These are phyloP conservation scores for Anorthoa munda DNA, from an alignment of 2,888 invertebrate species.

Conservation along the genomic window DNA sequence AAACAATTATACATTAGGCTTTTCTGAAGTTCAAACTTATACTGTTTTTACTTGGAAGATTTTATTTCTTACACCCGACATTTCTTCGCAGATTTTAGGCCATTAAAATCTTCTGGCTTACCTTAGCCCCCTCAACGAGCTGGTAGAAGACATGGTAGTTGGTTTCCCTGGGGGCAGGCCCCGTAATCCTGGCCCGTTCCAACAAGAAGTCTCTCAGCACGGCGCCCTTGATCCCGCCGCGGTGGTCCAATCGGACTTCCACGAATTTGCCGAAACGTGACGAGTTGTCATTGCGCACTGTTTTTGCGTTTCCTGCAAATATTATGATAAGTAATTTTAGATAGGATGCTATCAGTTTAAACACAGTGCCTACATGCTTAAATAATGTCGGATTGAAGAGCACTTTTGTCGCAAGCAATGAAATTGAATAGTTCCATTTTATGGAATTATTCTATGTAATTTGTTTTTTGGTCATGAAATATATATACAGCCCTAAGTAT, in stretches of 20 bases:
- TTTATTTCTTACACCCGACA: neutral
- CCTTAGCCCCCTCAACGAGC: slow-evolving; percentile 96
- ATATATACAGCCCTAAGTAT: neutral
- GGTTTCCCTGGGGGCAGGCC: slow-evolving; percentile 96
- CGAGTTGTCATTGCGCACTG: slow-evolving; percentile 97
- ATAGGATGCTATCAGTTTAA: neutral
- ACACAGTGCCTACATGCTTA: neutral
- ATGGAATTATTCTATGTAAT: too few species aligned
- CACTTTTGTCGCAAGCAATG: neutral
- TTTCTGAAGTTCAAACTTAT: neutral
- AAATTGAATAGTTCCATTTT: too few species aligned
- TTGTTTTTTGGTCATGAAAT: too few species aligned
- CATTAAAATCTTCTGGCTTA: slow-evolving; percentile 66
- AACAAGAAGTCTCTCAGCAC: slow-evolving; percentile 97
- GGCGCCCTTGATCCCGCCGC: slow-evolving; percentile 97
- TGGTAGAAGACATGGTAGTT: slow-evolving; percentile 98
- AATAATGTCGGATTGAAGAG: neutral
- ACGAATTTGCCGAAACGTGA: slow-evolving; percentile 99
- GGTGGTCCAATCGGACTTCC: slow-evolving; percentile 97
- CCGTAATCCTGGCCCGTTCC: slow-evolving; percentile 97
- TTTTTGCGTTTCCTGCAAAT: slow-evolving; percentile 96
- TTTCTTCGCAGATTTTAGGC: too few species aligned
- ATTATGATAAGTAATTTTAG: slow-evolving; percentile 21
- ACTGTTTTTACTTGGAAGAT: neutral
- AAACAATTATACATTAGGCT: too few species aligned